Conservation (phyloP, 2,888 invertebrate species). For the Tanytarsus gracilentus region DNA sequence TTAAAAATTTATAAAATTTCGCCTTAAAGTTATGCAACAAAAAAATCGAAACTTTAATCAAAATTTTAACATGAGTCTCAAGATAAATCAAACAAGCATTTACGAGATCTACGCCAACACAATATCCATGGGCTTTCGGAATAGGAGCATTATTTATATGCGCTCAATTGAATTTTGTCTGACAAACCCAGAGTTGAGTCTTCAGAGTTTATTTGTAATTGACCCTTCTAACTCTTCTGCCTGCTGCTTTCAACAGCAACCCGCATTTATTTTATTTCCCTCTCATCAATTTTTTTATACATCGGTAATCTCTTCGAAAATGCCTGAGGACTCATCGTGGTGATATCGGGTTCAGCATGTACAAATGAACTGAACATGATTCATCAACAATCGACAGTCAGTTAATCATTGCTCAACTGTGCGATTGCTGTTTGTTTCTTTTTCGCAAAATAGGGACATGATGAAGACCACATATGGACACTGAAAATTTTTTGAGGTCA, state of each 20-base stretch:
- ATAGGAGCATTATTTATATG: slow-evolving; percentile 7
- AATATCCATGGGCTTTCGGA: background rate
- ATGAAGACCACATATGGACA: too few species aligned
- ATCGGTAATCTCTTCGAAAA: background rate
- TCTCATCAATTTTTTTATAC: background rate
- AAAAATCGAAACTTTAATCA: too few species aligned
- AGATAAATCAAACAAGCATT: too few species aligned
- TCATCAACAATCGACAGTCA: slow-evolving; percentile 26
- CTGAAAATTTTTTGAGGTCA: too few species aligned
- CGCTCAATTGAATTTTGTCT: slow-evolving; percentile 19
- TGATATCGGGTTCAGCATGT: slow-evolving; percentile 4
- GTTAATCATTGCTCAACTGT: slow-evolving; percentile 15
- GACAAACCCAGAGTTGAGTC: slow-evolving; percentile 8
- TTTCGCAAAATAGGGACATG: too few species aligned
- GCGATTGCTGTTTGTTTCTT: background rate
- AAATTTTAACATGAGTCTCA: too few species aligned
- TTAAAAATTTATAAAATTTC: too few species aligned
- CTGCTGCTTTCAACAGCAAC: background rate
- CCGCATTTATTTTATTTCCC: background rate
- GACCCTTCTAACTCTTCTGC: background rate
- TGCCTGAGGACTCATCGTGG: background rate
- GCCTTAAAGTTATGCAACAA: too few species aligned
- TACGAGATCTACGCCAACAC: too few species aligned
- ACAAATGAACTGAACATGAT: slow-evolving; percentile 23
- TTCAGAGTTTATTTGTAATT: slow-evolving; percentile 12